Conservation (phyloP, 2,888 invertebrate genomes). For the Siphonodentalium dalli region DNA sequence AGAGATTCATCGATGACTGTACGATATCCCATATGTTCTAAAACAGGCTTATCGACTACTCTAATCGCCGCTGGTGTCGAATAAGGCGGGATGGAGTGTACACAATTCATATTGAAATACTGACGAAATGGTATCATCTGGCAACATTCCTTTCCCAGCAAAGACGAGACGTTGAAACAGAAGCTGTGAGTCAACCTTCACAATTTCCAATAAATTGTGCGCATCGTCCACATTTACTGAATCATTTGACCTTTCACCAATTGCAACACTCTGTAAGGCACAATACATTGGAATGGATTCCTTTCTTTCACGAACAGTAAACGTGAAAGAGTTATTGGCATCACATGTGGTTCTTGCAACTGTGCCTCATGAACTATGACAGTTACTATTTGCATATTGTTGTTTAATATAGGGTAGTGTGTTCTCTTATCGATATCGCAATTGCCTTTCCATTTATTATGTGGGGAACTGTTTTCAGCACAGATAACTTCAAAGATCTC, state of each 20-base stretch:
- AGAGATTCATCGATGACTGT: not conserved
- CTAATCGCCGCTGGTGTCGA: constrained; percentile 15
- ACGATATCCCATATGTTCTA: constrained; percentile 20
- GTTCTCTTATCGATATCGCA: too few relatives aligned
- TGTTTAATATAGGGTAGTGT: too few relatives aligned
- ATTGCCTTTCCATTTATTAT: too few relatives aligned
- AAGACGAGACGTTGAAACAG: constrained; percentile 5
- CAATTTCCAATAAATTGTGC: not conserved
- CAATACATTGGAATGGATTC: not conserved
- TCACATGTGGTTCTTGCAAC: not conserved
- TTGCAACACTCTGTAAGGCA: not conserved
- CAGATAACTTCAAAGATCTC: too few relatives aligned
- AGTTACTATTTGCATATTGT: not conserved
- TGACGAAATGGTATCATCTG: constrained; percentile 4
- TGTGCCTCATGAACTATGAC: not conserved
- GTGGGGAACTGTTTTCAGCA: too few relatives aligned
- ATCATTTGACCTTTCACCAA: not conserved
- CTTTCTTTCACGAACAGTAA: not conserved
- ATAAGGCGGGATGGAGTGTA: constrained; percentile 21
- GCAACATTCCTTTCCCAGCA: constrained; percentile 1
- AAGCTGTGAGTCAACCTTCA: constrained; percentile 19
- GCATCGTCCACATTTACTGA: constrained; percentile 1
- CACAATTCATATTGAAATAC: constrained; percentile 13
- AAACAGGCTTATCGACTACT: constrained; percentile 16
- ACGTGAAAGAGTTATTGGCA: not conserved